Base-by-base conservation (phyloP, 2,797 vertebrate genomes). In the Circus cinereus region DNA sequence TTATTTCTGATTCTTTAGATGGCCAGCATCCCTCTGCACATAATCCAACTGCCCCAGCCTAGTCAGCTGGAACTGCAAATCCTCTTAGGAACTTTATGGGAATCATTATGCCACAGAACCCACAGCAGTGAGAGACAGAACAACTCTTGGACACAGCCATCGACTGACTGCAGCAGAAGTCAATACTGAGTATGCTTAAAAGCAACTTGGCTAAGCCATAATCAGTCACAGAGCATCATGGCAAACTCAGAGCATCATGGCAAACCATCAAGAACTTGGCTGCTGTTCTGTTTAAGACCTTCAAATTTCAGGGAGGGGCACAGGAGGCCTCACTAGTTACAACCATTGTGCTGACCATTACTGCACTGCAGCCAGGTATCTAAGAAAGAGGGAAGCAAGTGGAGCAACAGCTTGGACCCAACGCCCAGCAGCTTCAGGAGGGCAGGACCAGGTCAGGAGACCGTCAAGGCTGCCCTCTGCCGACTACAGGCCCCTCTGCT, bases 151-250 rank as follows among this genome's bases (percentile, higher is more conserved):
- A 42, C 8, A 5, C 11, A 29, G 34, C 6, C 9, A 3, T 13
- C 4, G 5, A 16, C 48, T 7, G 26, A 60, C 23, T 20, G 18
- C 75, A 42, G 48, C 54, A 59, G 40, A 67, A 36, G 10, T 10
- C 23, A 60, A 19, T 2, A n/a, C 1, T 3, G 8, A 19, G 14
- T 3, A 26, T 0, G 0, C 38, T 40, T 43, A 48, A 85, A 69
- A 57, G 30, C 34, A 27, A 4, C 54, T 75, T 24, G 30, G 14
- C 70, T 83, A 45, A 73, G 43, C 50, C 34, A 38, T 57, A 42
- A 14, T 9, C 69, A 47, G n/a, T 50, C 26, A 50, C 30, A 34
- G 34, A 76, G 38, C 42, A 34, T 6, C 48, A 8, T 0, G 4
- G 36, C 51, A 72, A 62, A 51, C 7, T 50, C 26, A 32, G 34